Conservation (phyloP, 2,113 vertebrate genomes). For the Callionymus lyra region DNA sequence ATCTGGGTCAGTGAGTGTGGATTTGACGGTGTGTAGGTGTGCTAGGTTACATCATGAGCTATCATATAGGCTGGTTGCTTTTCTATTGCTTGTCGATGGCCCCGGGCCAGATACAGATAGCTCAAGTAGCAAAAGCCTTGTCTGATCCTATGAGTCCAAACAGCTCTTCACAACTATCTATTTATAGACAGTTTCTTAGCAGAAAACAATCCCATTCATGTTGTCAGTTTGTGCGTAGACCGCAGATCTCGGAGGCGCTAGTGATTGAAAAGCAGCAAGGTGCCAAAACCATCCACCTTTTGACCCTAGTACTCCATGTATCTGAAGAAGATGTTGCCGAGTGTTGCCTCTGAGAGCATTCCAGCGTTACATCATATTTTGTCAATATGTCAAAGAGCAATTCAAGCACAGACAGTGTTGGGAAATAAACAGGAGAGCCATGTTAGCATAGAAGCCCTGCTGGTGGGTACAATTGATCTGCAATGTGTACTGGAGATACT, state of each 20-base stretch:
- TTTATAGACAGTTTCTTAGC: conserved; percentile 34
- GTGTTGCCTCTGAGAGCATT: neutral
- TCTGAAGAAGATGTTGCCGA: conserved; percentile 1
- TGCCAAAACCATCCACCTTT: neutral
- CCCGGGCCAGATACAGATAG: conserved; percentile 38
- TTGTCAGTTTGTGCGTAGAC: conserved; percentile 12
- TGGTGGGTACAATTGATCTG: conserved; percentile 5
- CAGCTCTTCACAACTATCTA: conserved; percentile 33
- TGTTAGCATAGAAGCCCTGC: neutral
- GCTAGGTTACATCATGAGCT: conserved; percentile 13
- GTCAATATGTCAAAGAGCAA: conserved; percentile 28
- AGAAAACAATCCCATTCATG: conserved; percentile 36
- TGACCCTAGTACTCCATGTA: conserved; percentile 1
- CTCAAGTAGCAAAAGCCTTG: conserved; percentile 34
- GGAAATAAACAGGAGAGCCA: conserved; percentile 6
- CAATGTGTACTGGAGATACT: conserved; percentile 1
- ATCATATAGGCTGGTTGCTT: conserved; percentile 14
- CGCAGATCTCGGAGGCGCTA: neutral
- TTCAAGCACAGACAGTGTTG: conserved; percentile 11
- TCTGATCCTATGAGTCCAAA: conserved; percentile 50
- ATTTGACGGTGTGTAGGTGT: conserved; percentile 37
- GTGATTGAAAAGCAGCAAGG: neutral
- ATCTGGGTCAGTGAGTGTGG: conserved; percentile 36
- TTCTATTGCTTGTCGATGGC: conserved; percentile 25
- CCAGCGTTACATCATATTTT: conserved; percentile 29